Evolutionary conservation across 2,888 invertebrate genomes (phyloP), one percentile per base, ranked within the genome.

Genomic region (Eugnorisma glareosa): DNA sequence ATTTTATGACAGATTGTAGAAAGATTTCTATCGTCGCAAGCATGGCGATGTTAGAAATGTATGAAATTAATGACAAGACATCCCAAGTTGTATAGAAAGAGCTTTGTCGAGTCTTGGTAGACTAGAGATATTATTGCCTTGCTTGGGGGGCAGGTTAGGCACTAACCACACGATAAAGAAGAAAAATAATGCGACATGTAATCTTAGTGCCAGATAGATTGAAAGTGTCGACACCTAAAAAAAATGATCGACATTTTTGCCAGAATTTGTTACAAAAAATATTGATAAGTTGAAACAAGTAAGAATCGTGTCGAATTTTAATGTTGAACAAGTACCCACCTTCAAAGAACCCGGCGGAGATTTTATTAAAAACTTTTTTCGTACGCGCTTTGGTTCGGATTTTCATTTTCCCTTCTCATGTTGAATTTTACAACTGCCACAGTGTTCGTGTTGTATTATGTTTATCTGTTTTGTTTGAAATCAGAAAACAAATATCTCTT

Each of bases 281-380:
- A 68, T 68, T n/a, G n/a, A 37, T 13, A 7, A 2, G 15, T n/a
- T 2, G 0, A n/a, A 43, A 45, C 7, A 48, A 48, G 24, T 51
- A 40, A 66, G 51, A 51, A 72, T 48, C 51, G 31, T 31, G 51
- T 64, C 37, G 28, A 24, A 67, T 67, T 73, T 61, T 48, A 43
- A 51, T 63, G n/a, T 72, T 43, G 31, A 45, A 71, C 28, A 70
- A 61, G 61, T 48, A 37, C 13, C 61, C 15, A 72, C 61, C 40
- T 75, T 72, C n/a, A 21, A 51, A 59, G 45, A 66, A 28, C 11
- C n/a, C 59, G 11, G 28, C 18, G 18, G 45, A 31, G n/a, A 75
- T 76, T 48, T 75, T 76, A 75, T 66, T 75, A 75, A 59, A 75
- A 75, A 75, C 31, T 76, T 75, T 21, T 74, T 48, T 31, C 15